phyloP scores from a whole-genome alignment of 2,888 invertebrate species.

The Cordilura impudica region DNA sequence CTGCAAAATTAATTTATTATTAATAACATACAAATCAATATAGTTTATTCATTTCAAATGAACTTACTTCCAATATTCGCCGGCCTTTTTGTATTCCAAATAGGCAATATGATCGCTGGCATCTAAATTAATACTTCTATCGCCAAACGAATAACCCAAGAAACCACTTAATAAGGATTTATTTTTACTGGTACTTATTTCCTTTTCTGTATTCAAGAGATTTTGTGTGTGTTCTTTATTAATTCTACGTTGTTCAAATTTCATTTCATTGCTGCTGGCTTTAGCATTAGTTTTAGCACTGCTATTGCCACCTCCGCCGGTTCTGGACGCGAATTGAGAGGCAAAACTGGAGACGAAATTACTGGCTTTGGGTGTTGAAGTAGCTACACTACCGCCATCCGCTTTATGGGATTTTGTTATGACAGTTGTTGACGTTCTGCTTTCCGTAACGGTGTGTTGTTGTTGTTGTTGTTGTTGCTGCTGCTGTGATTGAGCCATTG shows the following conservation, averaged over 20 bases:
- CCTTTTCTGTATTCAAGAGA: constrained; percentile 70
- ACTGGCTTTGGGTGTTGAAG: constrained; percentile 69
- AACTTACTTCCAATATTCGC: constrained; percentile 92
- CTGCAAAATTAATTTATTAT: too few relatives aligned
- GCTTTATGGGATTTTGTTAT: constrained; percentile 58
- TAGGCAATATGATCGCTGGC: constrained; percentile 81
- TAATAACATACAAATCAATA: too few relatives aligned
- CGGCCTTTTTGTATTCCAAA: constrained; percentile 86
- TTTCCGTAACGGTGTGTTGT: constrained; percentile 66
- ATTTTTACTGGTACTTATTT: constrained; percentile 64
- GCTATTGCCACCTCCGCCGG: constrained; percentile 3
- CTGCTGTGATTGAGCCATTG: constrained; percentile 7
- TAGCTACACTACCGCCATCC: constrained; percentile 61
- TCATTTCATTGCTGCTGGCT: constrained; percentile 2
- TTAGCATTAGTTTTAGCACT: background rate
- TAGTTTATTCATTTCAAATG: background rate
- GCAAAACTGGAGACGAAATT: constrained; percentile 62
- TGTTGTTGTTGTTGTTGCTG: constrained; percentile 56
- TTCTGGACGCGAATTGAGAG: constrained; percentile 60
- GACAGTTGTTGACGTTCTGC: constrained; percentile 64
- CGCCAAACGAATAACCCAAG: constrained; percentile 55
- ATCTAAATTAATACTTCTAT: constrained; percentile 64
- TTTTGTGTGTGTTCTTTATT: constrained; percentile 74
- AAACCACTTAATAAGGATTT: constrained; percentile 59
- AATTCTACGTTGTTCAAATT: constrained; percentile 36